Base-by-base conservation (phyloP, 2,113 vertebrate genomes). In the Cinclus cinclus region DNA sequence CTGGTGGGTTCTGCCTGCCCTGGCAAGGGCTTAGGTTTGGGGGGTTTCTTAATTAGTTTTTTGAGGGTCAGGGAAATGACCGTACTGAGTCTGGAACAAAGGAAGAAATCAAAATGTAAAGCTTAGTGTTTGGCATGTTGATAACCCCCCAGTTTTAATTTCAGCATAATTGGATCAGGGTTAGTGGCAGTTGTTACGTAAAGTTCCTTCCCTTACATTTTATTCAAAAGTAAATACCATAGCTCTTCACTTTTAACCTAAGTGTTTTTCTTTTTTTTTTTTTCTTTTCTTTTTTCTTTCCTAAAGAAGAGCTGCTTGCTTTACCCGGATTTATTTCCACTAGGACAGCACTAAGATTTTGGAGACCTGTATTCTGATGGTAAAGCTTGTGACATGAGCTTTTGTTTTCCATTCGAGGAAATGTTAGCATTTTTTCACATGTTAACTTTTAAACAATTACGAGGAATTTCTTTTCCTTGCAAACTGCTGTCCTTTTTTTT, bases 401-500 rank as follows among this genome's bases (percentile, higher is more conserved):
- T 94, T 95, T 97, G 94, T 95, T 92, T 96, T 63, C 46, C 30
- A 21, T 79, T 63, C 0, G 8, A 95, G 86, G 71, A 81, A 83
- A 88, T 41, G 25, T 53, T 83, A 63, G 63, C 60, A 28, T 87
- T 89, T 92, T 87, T 88, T 83, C 55, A 87, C 69, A 35, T 79
- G 89, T 82, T 92, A 94, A 92, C 69, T 88, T 90, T 74, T 83
- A 59, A 88, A 94, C 80, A 93, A 91, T 78, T 89, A 84, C 33
- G 2, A 39, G 92, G 96, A 97, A 95, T 95, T 97, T 82, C 89
- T 90, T 95, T 82, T 90, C 77, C 88, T 91, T 89, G 78, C 96
- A 97, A 96, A 95, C 60, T 93, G 71, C 35, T 9, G 2, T 86
- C 89, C 91, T 97, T 89, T 96, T 95, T 49, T 82, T 71, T 93